phyloP scores from a whole-genome alignment of 2,113 vertebrate genomes.

The Carassius carassius region DNA sequence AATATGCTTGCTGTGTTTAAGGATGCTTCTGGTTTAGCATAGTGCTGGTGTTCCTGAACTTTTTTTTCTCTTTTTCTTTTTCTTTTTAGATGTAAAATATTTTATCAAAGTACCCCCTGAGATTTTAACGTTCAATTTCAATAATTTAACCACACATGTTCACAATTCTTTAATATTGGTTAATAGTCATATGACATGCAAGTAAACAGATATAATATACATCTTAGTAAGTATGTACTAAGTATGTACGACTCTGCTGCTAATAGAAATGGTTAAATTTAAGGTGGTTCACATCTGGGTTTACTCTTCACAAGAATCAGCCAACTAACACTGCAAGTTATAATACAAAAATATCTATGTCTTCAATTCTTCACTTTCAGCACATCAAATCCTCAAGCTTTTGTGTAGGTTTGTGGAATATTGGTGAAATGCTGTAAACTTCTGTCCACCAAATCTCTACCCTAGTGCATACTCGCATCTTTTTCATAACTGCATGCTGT shows the following conservation, averaged over 20 bases:
- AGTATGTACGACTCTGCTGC: too few species aligned
- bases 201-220: too few species aligned
- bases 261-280: too few species aligned
- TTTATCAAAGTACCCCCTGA: not conserved
- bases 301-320: too few species aligned
- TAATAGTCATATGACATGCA: not conserved
- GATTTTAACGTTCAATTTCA: not conserved
- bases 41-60: not conserved
- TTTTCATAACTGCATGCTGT: not conserved
- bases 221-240: not conserved
- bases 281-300: too few species aligned
- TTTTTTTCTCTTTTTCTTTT: not conserved
- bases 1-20: conserved; percentile 4
- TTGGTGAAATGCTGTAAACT: not conserved
- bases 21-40: not conserved
- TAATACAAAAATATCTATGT: too few species aligned
- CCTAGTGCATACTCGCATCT: not conserved
- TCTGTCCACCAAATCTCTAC: not conserved
- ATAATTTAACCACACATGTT: not conserved
- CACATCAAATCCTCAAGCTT: not conserved
- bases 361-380: not conserved
- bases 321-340: too few species aligned
- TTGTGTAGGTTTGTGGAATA: not conserved
- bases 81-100: not conserved
- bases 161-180: not conserved